phyloP scores from a whole-genome alignment of 2,888 invertebrate species.

The Drosophila meridionalis region DNA sequence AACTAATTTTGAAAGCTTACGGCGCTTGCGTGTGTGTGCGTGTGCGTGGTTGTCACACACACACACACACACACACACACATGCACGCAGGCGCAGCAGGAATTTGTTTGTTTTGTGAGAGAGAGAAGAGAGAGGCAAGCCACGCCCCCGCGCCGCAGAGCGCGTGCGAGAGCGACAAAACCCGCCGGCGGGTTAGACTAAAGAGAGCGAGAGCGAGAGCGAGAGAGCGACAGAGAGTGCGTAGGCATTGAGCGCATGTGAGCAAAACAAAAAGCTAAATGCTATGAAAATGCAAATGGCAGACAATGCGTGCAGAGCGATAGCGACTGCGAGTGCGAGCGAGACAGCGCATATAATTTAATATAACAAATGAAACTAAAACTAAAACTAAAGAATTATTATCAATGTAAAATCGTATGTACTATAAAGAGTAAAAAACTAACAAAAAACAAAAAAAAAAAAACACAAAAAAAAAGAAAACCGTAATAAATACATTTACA shows the following conservation, averaged over 20 bases:
- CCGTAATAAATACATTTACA: constrained; percentile 75
- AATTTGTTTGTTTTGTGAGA: constrained; percentile 36
- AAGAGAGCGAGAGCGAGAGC: constrained; percentile 9
- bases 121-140: constrained; percentile 37
- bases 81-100: constrained; percentile 28
- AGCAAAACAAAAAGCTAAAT: constrained; percentile 44
- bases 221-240: constrained; percentile 7
- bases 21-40: constrained; percentile 12
- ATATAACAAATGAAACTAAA: constrained; percentile 47
- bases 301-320: constrained; percentile 14
- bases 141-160: constrained; percentile 52
- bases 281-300: constrained; percentile 40
- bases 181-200: constrained; percentile 78
- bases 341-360: constrained; percentile 52
- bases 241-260: constrained; percentile 3
- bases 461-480: constrained; percentile 23
- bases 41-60: constrained; percentile 5
- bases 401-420: constrained; percentile 78
- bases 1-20: constrained; percentile 16
- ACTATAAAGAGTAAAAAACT: constrained; percentile 58
- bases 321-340: constrained; percentile 17
- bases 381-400: constrained; percentile 47
- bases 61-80: constrained; percentile 25
- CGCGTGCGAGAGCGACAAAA: constrained; percentile 44
- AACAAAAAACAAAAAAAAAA: constrained; percentile 35